These are phyloP conservation scores for Nineta flava DNA, from an alignment of 2,888 invertebrate genomes.

Conservation along the genomic window DNA sequence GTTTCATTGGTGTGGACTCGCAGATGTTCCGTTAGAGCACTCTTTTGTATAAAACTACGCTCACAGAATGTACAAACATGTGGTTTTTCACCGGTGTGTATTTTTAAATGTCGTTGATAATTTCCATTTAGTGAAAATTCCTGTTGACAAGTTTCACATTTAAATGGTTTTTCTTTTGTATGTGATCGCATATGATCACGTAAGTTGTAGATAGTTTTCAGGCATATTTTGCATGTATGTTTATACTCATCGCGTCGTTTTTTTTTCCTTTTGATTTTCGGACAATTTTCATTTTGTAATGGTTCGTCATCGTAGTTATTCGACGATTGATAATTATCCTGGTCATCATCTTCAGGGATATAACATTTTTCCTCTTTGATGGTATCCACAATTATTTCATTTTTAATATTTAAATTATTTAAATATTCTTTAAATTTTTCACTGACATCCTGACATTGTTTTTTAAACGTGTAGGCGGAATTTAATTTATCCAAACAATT, in stretches of 20 bases:
- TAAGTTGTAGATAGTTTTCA: neutral
- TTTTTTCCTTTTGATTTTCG: neutral
- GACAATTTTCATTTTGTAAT: neutral
- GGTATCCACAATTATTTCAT: neutral
- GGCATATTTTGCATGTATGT: neutral
- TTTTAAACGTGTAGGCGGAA: neutral
- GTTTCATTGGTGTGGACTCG: neutral
- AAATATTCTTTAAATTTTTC: neutral
- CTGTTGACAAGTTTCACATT: neutral
- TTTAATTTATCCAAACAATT: neutral
- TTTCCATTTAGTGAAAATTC: neutral
- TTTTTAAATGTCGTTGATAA: neutral
- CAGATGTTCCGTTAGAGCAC: neutral
- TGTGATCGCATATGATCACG: neutral
- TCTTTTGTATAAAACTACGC: neutral
- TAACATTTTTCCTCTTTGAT: neutral
- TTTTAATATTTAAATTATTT: neutral
- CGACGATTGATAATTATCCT: neutral
- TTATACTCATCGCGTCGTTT: neutral
- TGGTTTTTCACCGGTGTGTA: neutral
- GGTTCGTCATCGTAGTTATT: neutral
- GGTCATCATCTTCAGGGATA: neutral
- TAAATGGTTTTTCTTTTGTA: neutral
- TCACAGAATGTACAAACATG: neutral
- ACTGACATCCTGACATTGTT: neutral